These are phyloP conservation scores for Knipowitschia caucasica DNA, from an alignment of 2,797 vertebrate genomes.

Conservation along the genomic window DNA sequence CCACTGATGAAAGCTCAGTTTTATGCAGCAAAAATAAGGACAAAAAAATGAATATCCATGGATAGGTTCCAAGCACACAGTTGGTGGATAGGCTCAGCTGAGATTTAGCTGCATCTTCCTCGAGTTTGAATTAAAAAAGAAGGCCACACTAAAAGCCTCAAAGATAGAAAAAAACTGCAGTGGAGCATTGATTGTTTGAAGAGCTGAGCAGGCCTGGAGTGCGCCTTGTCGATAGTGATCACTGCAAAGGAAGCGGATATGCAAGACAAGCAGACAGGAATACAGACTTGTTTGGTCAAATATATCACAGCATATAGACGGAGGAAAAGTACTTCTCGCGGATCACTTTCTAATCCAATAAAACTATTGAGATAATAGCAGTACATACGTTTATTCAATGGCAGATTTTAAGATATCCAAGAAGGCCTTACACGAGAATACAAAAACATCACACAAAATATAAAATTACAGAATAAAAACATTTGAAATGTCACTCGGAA, in stretches of 20 bases:
- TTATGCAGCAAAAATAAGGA: too few relatives aligned
- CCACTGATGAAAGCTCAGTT: too few relatives aligned
- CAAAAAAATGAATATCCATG: too few relatives aligned
- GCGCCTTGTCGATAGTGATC: slow-evolving; percentile 21
- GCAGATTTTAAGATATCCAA: too few relatives aligned
- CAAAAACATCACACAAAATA: too few relatives aligned
- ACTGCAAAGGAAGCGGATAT: slow-evolving; percentile 6
- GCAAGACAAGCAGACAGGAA: slow-evolving; percentile 13
- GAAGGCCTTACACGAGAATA: too few relatives aligned
- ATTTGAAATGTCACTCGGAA: too few relatives aligned
- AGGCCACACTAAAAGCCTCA: slow-evolving; percentile 12
- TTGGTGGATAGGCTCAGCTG: too few relatives aligned
- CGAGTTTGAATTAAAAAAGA: background rate
- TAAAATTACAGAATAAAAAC: too few relatives aligned
- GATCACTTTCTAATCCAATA: slow-evolving; percentile 7
- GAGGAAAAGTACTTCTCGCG: slow-evolving; percentile 43
- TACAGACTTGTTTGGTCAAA: slow-evolving; percentile 10
- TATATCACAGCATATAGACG: slow-evolving; percentile 21
- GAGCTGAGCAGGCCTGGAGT: slow-evolving; percentile 39
- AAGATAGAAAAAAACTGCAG: slow-evolving; percentile 35
- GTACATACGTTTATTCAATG: too few relatives aligned
- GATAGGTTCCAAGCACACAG: too few relatives aligned
- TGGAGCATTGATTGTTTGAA: slow-evolving; percentile 62
- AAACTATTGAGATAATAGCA: too few relatives aligned
- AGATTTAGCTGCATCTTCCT: background rate